Evolutionary conservation across 2,113 vertebrate genomes (phyloP), one percentile per base, ranked within the genome.

Genomic region (Andinoacara biseriatus): DNA sequence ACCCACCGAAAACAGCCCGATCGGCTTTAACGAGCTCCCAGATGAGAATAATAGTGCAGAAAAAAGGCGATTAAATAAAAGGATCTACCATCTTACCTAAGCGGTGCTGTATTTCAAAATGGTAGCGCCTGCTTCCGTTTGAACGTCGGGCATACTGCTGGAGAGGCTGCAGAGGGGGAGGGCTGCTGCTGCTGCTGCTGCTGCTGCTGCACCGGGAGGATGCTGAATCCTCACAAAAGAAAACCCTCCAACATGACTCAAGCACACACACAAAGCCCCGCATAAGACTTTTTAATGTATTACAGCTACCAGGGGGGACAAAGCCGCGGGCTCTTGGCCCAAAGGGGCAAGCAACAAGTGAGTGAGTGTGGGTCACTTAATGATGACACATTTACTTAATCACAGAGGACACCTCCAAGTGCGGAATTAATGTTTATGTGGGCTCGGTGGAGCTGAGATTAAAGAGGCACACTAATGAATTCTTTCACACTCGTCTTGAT

Each of bases 61-160:
- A 63, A 81, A 81, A 69, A 49, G 10, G 29, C 35, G 79, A 33
- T 85, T 78, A 90, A 87, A 86, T 74, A 33, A 87, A 84, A 81
- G 76, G 54, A 93, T 87, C 94, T 95, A 93, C 96, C 96, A 95
- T 96, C 95, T 96, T 96, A 96, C 96, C 96, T 94, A 89, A 89
- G 86, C 95, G 91, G 93, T 95, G 95, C 91, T 90, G 92, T 82
- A 31, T 95, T 95, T 95, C 95, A 96, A 96, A 96, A 96, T 96
- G 95, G 96, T 96, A 94, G 95, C 94, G 94, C 92, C 93, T 90
- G 94, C 95, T 96, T 96, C 95, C 95, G 94, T 92, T 93, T 93
- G 93, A 90, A 81, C 83, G 91, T 92, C 90, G 91, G 91, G 91
- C 90, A 87, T 92, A 85, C 84, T 82, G 86, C 74, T 77, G 86